These are phyloP conservation scores for Haplotaxodon microlepis DNA, from an alignment of 2,113 vertebrate genomes.

Conservation along the genomic window DNA sequence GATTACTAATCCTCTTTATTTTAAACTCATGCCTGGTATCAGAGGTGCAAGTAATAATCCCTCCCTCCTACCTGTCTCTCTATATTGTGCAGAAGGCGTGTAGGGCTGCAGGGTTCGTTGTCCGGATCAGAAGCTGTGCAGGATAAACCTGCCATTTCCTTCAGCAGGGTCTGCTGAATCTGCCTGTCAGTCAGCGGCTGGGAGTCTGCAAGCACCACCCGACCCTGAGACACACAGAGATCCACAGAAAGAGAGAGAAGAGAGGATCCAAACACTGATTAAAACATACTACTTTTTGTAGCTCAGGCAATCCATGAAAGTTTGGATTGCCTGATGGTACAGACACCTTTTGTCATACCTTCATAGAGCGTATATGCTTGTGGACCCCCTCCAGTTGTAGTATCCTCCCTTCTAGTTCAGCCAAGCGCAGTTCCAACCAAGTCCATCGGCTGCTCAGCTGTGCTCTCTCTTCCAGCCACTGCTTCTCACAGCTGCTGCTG, in stretches of 20 bases:
- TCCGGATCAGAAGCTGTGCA: constrained; percentile 75
- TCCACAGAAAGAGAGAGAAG: not conserved
- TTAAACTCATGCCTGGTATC: not conserved
- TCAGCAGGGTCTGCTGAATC: constrained; percentile 77
- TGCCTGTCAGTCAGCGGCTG: constrained; percentile 77
- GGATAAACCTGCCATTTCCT: constrained; percentile 74
- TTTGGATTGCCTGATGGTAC: not conserved
- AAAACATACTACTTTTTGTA: not conserved
- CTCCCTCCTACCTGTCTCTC: constrained; percentile 84
- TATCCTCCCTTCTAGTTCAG: constrained; percentile 85
- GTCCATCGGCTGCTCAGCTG: constrained; percentile 89
- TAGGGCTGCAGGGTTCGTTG: constrained; percentile 87
- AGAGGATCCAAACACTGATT: not conserved
- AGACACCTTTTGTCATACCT: constrained; percentile 71
- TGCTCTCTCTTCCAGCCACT: constrained; percentile 84
- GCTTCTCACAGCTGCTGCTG: constrained; percentile 76
- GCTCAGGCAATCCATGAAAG: not conserved
- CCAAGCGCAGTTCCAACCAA: constrained; percentile 88
- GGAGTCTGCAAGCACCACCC: constrained; percentile 81
- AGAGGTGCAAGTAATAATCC: not conserved
- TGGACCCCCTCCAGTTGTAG: constrained; percentile 80
- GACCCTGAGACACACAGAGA: constrained; percentile 74
- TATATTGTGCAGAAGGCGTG: constrained; percentile 87
- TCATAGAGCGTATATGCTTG: constrained; percentile 79
- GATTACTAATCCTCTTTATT: not conserved